Conservation (phyloP, 2,888 invertebrate genomes). For the Bhutanitis thaidina region DNA sequence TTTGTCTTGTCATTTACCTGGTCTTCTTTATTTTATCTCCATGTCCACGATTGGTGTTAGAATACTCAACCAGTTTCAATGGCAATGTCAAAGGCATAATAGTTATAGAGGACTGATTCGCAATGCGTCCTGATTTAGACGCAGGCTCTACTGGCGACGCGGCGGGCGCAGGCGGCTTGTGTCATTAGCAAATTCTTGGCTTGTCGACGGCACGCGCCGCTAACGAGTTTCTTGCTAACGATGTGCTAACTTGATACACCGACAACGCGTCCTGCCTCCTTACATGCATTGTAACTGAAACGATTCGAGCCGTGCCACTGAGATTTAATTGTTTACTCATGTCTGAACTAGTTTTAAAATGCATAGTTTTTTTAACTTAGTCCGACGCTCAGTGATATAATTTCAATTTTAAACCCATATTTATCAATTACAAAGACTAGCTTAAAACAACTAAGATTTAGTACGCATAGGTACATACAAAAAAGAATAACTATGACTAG, state of each 20-base stretch:
- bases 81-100: neutral
- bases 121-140: conserved; percentile 5
- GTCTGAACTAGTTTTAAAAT: no score
- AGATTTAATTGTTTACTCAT: neutral
- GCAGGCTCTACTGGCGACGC: conserved; percentile 4
- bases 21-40: no score
- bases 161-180: conserved; percentile 45
- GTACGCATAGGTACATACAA: no score
- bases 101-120: neutral
- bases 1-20: no score
- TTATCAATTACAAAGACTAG: no score
- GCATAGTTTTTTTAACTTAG: no score
- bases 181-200: conserved; percentile 77
- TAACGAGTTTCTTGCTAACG: conserved; percentile 76
- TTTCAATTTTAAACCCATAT: no score
- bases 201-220: conserved; percentile 69
- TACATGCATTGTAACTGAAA: conserved; percentile 34
- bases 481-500: no score
- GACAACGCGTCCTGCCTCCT: conserved; percentile 27
- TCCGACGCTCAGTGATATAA: no score
- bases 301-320: neutral
- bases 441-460: no score
- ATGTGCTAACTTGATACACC: conserved; percentile 72
- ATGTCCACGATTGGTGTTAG: neutral
- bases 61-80: neutral